Percentiles rank a stretch among this genome's conserved stretches.
These are phyloP conservation scores for Ectropis crepuscularia DNA, from an alignment of 2,888 invertebrate species.

Conservation along the genomic window DNA sequence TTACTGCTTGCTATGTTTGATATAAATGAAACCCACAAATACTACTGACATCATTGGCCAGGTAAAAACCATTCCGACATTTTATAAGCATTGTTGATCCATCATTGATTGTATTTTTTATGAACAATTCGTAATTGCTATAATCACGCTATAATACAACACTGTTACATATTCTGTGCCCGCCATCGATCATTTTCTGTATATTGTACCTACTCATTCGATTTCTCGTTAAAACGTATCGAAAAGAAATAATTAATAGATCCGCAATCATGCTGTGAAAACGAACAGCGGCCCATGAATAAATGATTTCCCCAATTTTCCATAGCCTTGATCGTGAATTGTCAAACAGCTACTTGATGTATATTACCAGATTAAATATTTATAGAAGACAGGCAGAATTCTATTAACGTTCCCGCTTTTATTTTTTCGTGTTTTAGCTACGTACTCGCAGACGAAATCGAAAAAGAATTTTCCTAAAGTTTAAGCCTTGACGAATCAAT, in stretches of 20 bases:
- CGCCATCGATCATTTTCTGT: neutral
- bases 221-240: constrained; percentile 6
- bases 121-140: neutral
- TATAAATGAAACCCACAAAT: neutral
- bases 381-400: constrained; percentile 7
- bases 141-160: too few species aligned
- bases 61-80: constrained; percentile 5
- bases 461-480: neutral
- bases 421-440: neutral
- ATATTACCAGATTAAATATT: constrained; percentile 24
- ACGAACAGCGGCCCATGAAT: constrained; percentile 26
- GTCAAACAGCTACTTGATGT: constrained; percentile 21
- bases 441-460: neutral
- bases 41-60: neutral
- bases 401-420: constrained; percentile 1
- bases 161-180: neutral
- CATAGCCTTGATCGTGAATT: constrained; percentile 27
- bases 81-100: neutral
- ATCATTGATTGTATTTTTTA: neutral
- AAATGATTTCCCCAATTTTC: constrained; percentile 28
- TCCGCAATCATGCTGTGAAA: constrained; percentile 16
- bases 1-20: neutral
- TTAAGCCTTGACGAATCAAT: constrained; percentile 6
- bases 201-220: neutral
- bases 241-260: constrained; percentile 16